Evolutionary conservation across 2,797 vertebrate species (phyloP).

Genomic region (Pangasius sanitwongsei): DNA sequence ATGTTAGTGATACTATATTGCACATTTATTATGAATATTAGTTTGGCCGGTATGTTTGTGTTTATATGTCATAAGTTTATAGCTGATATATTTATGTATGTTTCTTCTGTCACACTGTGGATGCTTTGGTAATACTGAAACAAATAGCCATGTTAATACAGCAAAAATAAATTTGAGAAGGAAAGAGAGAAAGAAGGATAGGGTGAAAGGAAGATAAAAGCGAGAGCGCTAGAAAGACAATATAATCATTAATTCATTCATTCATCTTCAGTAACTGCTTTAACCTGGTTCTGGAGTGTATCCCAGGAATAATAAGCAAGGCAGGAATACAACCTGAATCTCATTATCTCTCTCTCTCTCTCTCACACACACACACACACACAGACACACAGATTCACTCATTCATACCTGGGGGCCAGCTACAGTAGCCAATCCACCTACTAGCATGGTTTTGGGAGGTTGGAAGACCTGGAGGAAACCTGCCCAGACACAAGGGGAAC

Average conservation of each 20-base stretch:
- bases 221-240: background rate
- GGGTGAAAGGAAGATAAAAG: background rate
- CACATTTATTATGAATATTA: slow-evolving; percentile 27
- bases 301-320: background rate
- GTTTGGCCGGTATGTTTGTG: background rate
- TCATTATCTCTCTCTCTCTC: background rate
- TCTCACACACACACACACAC: background rate
- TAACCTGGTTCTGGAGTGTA: background rate
- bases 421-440: background rate
- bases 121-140: background rate
- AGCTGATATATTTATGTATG: background rate
- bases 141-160: background rate
- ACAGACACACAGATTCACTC: background rate
- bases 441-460: background rate
- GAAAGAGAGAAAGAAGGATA: background rate
- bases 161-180: background rate
- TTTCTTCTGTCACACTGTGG: background rate
- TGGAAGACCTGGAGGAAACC: background rate
- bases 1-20: background rate
- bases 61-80: background rate
- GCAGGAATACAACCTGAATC: too few relatives aligned
- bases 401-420: too few relatives aligned
- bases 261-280: background rate
- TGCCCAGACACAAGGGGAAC: background rate
- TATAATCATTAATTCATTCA: background rate